These are phyloP conservation scores for Drosophila maculinotata DNA, from an alignment of 2,888 invertebrate species.

Conservation along the genomic window DNA sequence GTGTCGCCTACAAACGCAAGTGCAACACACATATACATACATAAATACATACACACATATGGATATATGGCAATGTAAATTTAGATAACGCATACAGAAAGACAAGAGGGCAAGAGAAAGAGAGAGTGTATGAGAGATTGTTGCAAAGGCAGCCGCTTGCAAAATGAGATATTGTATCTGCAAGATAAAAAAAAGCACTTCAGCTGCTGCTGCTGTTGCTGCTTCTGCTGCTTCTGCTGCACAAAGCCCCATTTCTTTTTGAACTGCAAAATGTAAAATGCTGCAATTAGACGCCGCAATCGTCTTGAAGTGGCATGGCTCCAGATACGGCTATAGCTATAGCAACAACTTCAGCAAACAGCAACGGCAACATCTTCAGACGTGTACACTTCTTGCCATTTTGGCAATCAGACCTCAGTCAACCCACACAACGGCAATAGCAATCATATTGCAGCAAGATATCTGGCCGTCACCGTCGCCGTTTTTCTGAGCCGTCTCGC, in stretches of 20 bases:
- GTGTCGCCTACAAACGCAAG: slow-evolving; percentile 62
- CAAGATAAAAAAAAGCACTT: slow-evolving; percentile 64
- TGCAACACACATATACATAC: slow-evolving; percentile 6
- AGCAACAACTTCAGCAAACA: slow-evolving; percentile 27
- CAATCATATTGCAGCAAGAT: slow-evolving; percentile 70
- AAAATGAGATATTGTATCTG: slow-evolving; percentile 70
- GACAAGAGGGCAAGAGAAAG: slow-evolving; percentile 11
- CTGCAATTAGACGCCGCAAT: slow-evolving; percentile 69
- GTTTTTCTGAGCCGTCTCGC: slow-evolving; percentile 41
- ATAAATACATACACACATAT: slow-evolving; percentile 7
- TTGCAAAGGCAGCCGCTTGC: slow-evolving; percentile 46
- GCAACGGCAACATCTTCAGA: slow-evolving; percentile 51
- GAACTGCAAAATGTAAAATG: slow-evolving; percentile 77
- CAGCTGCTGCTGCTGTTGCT: slow-evolving; percentile 33
- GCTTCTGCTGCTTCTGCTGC: slow-evolving; percentile 13
- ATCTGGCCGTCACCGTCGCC: slow-evolving; percentile 51
- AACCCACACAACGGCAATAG: slow-evolving; percentile 66
- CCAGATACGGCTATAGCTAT: slow-evolving; percentile 12
- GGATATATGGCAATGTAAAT: slow-evolving; percentile 54
- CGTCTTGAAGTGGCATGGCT: slow-evolving; percentile 64
- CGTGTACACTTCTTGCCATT: slow-evolving; percentile 62
- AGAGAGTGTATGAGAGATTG: slow-evolving; percentile 5
- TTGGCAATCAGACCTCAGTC: slow-evolving; percentile 73
- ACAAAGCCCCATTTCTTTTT: slow-evolving; percentile 66
- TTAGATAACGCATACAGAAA: slow-evolving; percentile 67